phyloP scores from a whole-genome alignment of 2,888 invertebrate species.

The Furcula furcula region DNA sequence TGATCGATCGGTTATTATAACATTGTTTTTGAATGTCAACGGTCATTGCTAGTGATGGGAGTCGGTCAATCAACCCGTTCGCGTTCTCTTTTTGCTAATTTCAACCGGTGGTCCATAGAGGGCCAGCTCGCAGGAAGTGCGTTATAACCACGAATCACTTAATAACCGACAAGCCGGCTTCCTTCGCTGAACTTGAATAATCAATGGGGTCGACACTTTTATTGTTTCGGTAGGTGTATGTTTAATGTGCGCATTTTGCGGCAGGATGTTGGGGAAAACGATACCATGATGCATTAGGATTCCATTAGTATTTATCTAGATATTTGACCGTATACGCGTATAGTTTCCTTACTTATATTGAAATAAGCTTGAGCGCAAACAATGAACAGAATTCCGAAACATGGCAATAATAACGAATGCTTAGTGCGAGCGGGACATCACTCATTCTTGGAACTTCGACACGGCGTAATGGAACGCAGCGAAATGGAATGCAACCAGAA shows the following conservation, averaged over 20 bases:
- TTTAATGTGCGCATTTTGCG: constrained; percentile 36
- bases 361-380: constrained; percentile 67
- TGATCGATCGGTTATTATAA: constrained; percentile 20
- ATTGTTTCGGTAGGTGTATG: constrained; percentile 55
- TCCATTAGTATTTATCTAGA: constrained; percentile 26
- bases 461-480: constrained; percentile 68
- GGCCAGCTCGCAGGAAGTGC: constrained; percentile 55
- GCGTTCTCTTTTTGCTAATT: constrained; percentile 43
- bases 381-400: constrained; percentile 76
- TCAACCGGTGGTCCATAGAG: constrained; percentile 32
- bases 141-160: constrained; percentile 53
- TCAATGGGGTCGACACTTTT: constrained; percentile 56
- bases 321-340: constrained; percentile 59
- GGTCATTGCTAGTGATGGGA: constrained; percentile 28
- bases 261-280: neutral
- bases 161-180: constrained; percentile 56
- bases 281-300: neutral
- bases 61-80: constrained; percentile 40
- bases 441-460: constrained; percentile 71
- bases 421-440: constrained; percentile 73
- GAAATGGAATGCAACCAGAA: constrained; percentile 63
- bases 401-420: constrained; percentile 65
- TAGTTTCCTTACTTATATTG: constrained; percentile 61
- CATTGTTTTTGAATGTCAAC: constrained; percentile 33
- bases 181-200: constrained; percentile 38